phyloP scores from a whole-genome alignment of 1,140 invertebrate genomes.

The Eumaeus atala region DNA sequence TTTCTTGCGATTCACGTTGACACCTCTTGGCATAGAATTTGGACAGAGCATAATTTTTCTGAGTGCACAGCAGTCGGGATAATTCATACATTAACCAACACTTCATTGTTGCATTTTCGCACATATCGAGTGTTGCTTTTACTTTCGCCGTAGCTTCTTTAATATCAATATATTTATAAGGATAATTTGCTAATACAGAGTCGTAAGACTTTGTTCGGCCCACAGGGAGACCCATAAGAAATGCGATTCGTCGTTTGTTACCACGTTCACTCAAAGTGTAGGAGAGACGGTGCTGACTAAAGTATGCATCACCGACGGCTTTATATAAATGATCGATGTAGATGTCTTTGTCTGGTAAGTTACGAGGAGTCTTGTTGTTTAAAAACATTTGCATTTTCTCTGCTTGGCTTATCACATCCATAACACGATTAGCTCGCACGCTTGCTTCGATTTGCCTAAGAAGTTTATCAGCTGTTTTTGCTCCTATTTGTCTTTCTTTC shows the following conservation, averaged over 20 bases:
- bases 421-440: constrained; percentile 53
- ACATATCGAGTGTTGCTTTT: constrained; percentile 49
- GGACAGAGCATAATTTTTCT: constrained; percentile 72
- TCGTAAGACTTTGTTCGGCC: constrained; percentile 58
- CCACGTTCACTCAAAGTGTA: constrained; percentile 61
- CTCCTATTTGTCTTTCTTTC: constrained; percentile 59
- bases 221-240: constrained; percentile 57
- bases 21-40: constrained; percentile 74
- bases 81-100: constrained; percentile 74
- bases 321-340: constrained; percentile 59
- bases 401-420: constrained; percentile 55
- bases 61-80: constrained; percentile 59
- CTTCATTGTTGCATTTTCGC: constrained; percentile 66
- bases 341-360: constrained; percentile 54
- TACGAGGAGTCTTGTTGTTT: constrained; percentile 52
- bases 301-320: constrained; percentile 57
- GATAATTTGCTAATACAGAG: constrained; percentile 63
- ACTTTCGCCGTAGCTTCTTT: constrained; percentile 55
- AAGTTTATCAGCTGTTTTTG: constrained; percentile 61
- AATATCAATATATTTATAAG: constrained; percentile 61
- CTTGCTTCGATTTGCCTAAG: constrained; percentile 62
- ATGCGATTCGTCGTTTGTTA: constrained; percentile 56
- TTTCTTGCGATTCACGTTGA: constrained; percentile 64
- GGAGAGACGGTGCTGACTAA: constrained; percentile 52
- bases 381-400: constrained; percentile 60